Conservation (phyloP, 2,888 invertebrate species). For the Allacma fusca region DNA sequence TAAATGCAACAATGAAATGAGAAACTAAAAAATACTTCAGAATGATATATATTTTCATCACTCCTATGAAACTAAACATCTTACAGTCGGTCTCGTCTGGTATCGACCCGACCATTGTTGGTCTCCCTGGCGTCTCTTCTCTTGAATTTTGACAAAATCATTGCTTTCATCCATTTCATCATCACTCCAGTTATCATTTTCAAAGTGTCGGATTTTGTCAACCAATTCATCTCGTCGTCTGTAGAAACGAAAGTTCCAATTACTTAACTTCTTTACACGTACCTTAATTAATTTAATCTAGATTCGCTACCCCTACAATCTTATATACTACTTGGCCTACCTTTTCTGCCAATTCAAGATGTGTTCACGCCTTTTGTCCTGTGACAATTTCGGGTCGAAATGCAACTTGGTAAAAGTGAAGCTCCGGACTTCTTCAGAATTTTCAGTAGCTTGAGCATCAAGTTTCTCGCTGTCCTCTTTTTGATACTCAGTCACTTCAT, state of each 20-base stretch:
- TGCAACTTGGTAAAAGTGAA: slow-evolving; percentile 37
- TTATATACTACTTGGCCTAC: no score
- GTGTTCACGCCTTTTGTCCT: slow-evolving; percentile 53
- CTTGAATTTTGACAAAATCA: slow-evolving; percentile 58
- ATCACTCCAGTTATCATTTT: slow-evolving; percentile 64
- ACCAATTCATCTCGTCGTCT: slow-evolving; percentile 67
- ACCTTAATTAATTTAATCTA: slow-evolving; percentile 46
- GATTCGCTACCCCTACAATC: not conserved
- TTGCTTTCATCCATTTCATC: slow-evolving; percentile 64
- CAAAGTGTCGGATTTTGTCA: slow-evolving; percentile 69
- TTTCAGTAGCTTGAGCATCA: not conserved
- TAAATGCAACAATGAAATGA: no score
- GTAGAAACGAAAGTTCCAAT: slow-evolving; percentile 60
- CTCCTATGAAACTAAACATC: no score
- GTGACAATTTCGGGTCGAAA: slow-evolving; percentile 49
- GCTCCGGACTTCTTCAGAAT: not conserved
- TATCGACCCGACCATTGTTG: slow-evolving; percentile 22
- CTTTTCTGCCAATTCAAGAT: slow-evolving; percentile 55
- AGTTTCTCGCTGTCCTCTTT: not conserved
- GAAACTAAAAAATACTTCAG: no score
- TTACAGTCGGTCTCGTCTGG: slow-evolving; percentile 11
- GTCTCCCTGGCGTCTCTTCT: not conserved
- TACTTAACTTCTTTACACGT: no score
- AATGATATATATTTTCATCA: no score
- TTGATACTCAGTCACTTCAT: not conserved